Base-by-base conservation (phyloP, 2,797 vertebrate species). In the Eidolon dupreanum region DNA sequence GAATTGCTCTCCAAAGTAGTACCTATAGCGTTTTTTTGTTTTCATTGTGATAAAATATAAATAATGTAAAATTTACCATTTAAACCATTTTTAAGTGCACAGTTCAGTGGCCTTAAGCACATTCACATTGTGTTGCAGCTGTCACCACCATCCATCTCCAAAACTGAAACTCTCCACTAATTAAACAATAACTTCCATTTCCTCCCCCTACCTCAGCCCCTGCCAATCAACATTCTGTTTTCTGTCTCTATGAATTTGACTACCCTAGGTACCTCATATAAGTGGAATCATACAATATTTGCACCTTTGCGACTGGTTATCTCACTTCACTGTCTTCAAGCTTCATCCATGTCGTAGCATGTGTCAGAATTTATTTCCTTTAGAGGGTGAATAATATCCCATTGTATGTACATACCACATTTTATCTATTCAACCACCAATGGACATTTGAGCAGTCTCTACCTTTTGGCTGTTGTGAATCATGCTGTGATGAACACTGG, bases 381-480 rank as follows among this genome's bases (percentile, higher is more conserved):
- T 51, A 38, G 51, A 68, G 41, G 51, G 10, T 12, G 19, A 51
- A 24, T 61, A 17, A 28, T 6, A n/a, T 12, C 13, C n/a, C 71
- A 12, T 9, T 19, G 38, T 46, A 6, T 3, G 3, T 22, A 31
- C 0, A 1, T 0, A 46, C 38, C 33, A 12, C n/a, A 26, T 8
- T n/a, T 55, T 36, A 11, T 49, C 36, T 31, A 5, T 36, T 61
- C 55, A 31, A 9, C 49, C 24, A 24, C 75, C 19, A 6, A 8
- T 9, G 24, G 26, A 33, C 33, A 43, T 43, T 24, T 15, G 91
- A 63, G 15, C 36, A 16, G 9, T 49, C 68, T 75, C 77, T 13
- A 12, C 61, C 8, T n/a, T 71, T 57, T n/a, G 75, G n/a, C 24
- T 3, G 1, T 2, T 68, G 41, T 49, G n/a, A 79, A 7, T 22